Evolutionary conservation across 1,140 invertebrate species (phyloP), one percentile per base, ranked within the genome.

Genomic region (Mamestra configurata): DNA sequence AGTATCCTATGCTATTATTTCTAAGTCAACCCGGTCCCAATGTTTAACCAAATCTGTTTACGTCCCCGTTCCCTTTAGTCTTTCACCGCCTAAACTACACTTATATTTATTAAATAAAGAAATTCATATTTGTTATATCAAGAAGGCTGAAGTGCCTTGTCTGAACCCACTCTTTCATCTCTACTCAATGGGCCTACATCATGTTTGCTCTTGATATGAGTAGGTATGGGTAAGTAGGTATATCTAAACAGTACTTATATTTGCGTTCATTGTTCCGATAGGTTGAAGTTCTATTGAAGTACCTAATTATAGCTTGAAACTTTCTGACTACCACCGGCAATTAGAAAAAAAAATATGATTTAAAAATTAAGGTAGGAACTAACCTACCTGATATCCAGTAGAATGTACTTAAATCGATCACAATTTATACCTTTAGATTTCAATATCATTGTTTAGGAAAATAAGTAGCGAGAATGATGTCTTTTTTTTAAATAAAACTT

Each of bases 1-100:
- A 90, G 88, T 90, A 89, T 89, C 90, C 92, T 88, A 91, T 90
- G 88, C 88, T 94, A 94, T 94, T 94, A 94, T 94, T 92, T 94
- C 90, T 92, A 90, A 91, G 88, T 88, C 89, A 91, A 91, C 86
- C 85, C 84, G 80, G 81, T 82, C 82, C 84, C 83, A 87, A 86
- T 94, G 88, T 94, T 94, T 92, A 89, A 91, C 84, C 88, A 90
- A 90, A 91, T 90, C 88, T 92, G 82, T 91, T 87, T 87, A 89
- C 87, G 89, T 90, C 86, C 55, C 72, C 15, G 83, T 86, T 83
- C 86, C 85, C 89, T 92, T 93, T 93, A 85, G 92, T 94, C 90
- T 94, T 89, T 87, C 79, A 79, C 91, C 90, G 90, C 79, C 86
- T 73, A 85, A 87, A 88, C 77, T 83, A 81, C 55, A 51, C 77